Base-by-base conservation (phyloP, 2,797 vertebrate species). In the Phaenicophaeus curvirostris region DNA sequence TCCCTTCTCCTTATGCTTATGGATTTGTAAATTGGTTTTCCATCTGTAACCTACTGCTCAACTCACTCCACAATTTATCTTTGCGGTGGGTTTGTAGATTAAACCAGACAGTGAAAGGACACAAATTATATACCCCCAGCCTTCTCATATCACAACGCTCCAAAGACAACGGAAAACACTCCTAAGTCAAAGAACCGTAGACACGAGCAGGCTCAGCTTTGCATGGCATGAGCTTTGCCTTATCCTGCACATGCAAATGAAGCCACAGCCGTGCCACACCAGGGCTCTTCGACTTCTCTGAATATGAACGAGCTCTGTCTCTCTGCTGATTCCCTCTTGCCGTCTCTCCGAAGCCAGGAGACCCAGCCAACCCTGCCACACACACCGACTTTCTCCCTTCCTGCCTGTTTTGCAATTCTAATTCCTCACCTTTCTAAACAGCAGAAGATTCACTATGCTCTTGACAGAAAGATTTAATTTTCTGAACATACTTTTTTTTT, bases 351-450 rank as follows among this genome's bases (percentile, higher is more conserved):
- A 63, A 94, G 87, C 13, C 80, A 16, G 72, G 44, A 79, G 87
- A 48, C 94, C 93, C 87, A 95, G 91, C 71, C 90, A 85, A 53
- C 79, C 87, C 89, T 18, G 46, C 92, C 62, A 31, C 7, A 8
- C 61, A 44, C 33, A 12, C 66, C 27, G 67, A 44, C 91, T 95
- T 11, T 14, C 80, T 96, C 74, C 89, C 90, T 95, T 13, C 8
- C 86, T 37, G 55, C 39, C 94, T 95, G 69, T 54, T 97, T 94
- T 96, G 95, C 95, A 94, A 96, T 97, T 97, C 97, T 97, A 96
- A 98, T 98, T 96, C 94, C 96, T 96, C 96, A 95, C 94, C 91
- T 97, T 96, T 94, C 96, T 90, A 95, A 97, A 96, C 85, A 94
- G 95, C 69, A 46, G 8, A 91, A 96, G 94, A 96, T 97, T 97